Base-by-base conservation (phyloP, 2,888 invertebrate genomes). In the Disparrhopalites patrizii region DNA sequence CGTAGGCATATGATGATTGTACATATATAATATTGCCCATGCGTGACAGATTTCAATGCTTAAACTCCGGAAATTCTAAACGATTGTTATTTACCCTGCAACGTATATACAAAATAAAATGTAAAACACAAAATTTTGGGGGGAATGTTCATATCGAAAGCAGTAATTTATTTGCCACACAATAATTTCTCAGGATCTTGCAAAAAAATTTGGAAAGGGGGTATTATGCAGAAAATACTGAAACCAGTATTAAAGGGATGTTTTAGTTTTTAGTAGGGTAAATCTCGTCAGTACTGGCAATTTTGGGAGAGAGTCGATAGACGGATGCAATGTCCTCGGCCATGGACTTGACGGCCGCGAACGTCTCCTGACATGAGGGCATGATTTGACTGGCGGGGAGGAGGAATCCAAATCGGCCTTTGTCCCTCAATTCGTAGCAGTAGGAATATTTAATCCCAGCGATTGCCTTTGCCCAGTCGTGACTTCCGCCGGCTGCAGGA, bases 381-480 rank as follows among this genome's bases (percentile, higher is more conserved):
- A 70, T 67, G 51, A 75, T 75, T 64, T 75, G 70, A 52, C 66
- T 65, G 8, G 74, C 65, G 8, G 74, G 74, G 15, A 74, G 64
- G 7, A 70, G 61, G 57, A 74, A 74, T 3, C 74, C 74, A 27
- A 66, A 62, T 23, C 64, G 61, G 36, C 72, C 70, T 25, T 28
- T 69, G 55, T 73, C 74, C 13, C 74, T 47, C 38, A 74, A 40
- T 40, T 74, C 74, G 36, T 68, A 73, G 33, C 69, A 70, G 61
- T 74, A 74, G 3, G 70, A 55, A 58, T 66, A 74, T 52, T 72
- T 73, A 27, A 73, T 66, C 30, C 71, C 72, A 43, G 73, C 74
- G 10, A 71, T 69, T 31, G 47, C 73, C 47, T 75, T 75, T 2
- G 75, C 75, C 75, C 75, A 75, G 51, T 75, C 75, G 25, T 73